Evolutionary conservation across 2,888 invertebrate species (phyloP).

Genomic region (Drosophila mimica): DNA sequence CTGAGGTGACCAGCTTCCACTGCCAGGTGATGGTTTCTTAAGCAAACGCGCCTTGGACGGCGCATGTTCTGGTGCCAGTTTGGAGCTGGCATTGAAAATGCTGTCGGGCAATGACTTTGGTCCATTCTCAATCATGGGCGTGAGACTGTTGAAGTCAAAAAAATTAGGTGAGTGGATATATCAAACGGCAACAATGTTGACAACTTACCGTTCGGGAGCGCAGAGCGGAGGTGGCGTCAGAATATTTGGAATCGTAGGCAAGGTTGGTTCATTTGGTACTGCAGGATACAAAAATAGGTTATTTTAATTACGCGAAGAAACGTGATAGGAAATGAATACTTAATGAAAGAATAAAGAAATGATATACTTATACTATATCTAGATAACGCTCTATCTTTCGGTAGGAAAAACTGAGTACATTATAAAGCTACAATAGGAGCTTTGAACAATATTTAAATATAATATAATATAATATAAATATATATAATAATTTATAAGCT

Average conservation of each 20-base stretch:
- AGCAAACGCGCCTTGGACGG: constrained; percentile 87
- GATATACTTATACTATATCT: not conserved
- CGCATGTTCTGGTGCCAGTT: constrained; percentile 85
- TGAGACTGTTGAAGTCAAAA: constrained; percentile 69
- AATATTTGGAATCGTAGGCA: constrained; percentile 66
- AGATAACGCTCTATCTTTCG: not conserved
- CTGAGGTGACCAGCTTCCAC: constrained; percentile 90
- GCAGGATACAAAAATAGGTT: not conserved
- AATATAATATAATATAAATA: too few relatives aligned
- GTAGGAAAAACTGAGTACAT: not conserved
- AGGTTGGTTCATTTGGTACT: constrained; percentile 29
- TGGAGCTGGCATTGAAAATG: constrained; percentile 88
- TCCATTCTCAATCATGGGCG: constrained; percentile 85
- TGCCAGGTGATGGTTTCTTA: constrained; percentile 72
- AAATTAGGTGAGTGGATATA: not conserved
- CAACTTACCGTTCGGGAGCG: constrained; percentile 82
- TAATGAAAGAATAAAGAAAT: not conserved
- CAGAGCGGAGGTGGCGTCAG: constrained; percentile 86
- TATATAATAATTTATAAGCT: too few relatives aligned
- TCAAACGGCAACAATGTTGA: not conserved
- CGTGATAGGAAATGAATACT: not conserved
- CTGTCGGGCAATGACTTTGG: constrained; percentile 86
- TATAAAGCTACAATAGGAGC: not conserved
- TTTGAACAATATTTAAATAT: too few relatives aligned
- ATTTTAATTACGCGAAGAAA: not conserved